Conservation (phyloP, 1,140 invertebrate species). For the Zaprionus lachaisei region DNA sequence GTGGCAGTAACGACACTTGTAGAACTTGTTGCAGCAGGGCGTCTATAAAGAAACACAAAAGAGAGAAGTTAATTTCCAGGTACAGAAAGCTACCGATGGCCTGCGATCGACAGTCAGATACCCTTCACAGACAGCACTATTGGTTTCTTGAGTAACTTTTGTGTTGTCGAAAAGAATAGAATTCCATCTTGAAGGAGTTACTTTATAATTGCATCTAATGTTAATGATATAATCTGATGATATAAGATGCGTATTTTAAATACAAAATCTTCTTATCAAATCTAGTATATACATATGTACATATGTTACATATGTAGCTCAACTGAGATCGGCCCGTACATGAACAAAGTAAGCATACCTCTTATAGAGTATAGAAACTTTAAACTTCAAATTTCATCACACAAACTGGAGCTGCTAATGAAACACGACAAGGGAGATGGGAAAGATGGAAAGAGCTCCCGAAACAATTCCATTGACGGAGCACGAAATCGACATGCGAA, state of each 20-base stretch:
- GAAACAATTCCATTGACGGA: constrained; percentile 21
- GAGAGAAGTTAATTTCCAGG: background rate
- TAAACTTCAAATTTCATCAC: constrained; percentile 2
- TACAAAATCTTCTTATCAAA: too few relatives aligned
- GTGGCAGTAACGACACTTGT: constrained; percentile 95
- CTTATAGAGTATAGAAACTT: background rate
- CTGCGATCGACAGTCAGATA: background rate
- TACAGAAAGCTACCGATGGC: background rate
- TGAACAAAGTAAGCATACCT: background rate
- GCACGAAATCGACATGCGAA: constrained; percentile 7
- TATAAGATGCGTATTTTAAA: too few relatives aligned
- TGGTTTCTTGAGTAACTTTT: background rate
- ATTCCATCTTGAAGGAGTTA: too few relatives aligned
- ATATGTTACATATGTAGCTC: too few relatives aligned
- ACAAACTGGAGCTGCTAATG: constrained; percentile 51
- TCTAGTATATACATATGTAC: too few relatives aligned
- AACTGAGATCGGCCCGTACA: too few relatives aligned
- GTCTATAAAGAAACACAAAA: constrained; percentile 86
- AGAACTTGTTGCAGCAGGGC: constrained; percentile 94
- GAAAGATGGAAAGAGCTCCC: background rate
- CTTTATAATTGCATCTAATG: too few relatives aligned
- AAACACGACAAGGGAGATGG: background rate
- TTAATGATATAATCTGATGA: too few relatives aligned
- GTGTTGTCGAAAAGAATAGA: too few relatives aligned
- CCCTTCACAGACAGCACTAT: background rate